Evolutionary conservation across 37 sponge, comb jelly and placozoan genomes (phyloP), one percentile per base, ranked within the genome.

Genomic region (Chondrosia reniformis): DNA sequence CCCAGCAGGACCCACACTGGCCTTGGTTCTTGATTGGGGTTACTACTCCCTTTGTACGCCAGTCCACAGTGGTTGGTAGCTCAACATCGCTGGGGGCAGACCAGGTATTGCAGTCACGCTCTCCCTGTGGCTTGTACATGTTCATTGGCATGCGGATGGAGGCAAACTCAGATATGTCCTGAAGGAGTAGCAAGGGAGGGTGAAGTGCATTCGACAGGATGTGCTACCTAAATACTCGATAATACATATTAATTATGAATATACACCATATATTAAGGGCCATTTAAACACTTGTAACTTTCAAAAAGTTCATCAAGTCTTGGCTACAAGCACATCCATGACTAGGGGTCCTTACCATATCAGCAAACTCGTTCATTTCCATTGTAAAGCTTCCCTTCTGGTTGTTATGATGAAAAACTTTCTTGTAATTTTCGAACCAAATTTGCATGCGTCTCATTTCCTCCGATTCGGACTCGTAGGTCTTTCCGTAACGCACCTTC

Each of bases 1-100:
- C 85, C 97, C 97, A 96, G 83, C 97, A 96, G 34, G 94, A 93
- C 17, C 97, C 97, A 72, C 97, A 96, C 65, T 85, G 82, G 0
- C 92, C 93, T 76, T 93, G 90, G 79, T 89, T 84, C 84, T 93
- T 93, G 25, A 93, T 63, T 19, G 46, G 74, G 22, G 87, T 86
- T 30, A 89, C 94, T 36, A 40, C 79, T 45, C 87, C 87, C 63
- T 86, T 83, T 3, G 74, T 55, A 41, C 94, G 75, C 94, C 94
- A 93, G 84, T 93, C 94, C 37, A 89, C 84, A 1, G 65, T 58
- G 67, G 24, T 80, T 0, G 82, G 77, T 4, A 81, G 76, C 9
- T 33, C 40, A 7, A 45, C 12, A 37, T 75, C 34, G 17, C 46
- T 41, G 37, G 77, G 34, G 33, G 36, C 45, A 27, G n/a, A n/a